Conservation (phyloP, 2,888 invertebrate genomes). For the Melinaea marsaeus region DNA sequence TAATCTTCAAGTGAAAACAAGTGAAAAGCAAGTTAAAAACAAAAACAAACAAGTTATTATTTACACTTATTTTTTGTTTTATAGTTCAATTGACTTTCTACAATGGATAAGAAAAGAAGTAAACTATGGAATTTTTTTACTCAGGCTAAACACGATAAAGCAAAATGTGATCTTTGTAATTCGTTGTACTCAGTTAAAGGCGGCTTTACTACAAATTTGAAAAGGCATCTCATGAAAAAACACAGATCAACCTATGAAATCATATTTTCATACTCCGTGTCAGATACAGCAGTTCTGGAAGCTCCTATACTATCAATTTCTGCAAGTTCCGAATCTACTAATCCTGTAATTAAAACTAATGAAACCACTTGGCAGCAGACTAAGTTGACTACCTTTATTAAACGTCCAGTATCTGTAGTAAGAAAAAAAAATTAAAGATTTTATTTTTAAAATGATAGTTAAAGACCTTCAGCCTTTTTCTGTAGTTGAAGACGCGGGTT, state of each 20-base stretch:
- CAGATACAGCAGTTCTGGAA: too few relatives aligned
- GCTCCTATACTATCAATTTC: too few relatives aligned
- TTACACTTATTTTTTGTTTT: too few relatives aligned
- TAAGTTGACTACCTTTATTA: slow-evolving; percentile 4
- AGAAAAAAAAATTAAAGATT: slow-evolving; percentile 32
- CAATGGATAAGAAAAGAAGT: slow-evolving; percentile 24
- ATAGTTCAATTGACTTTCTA: slow-evolving; percentile 5
- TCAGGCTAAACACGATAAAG: slow-evolving; percentile 28
- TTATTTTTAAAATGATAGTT: slow-evolving; percentile 33
- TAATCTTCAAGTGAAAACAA: too few relatives aligned
- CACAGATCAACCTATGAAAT: slow-evolving; percentile 16
- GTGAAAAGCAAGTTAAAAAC: too few relatives aligned
- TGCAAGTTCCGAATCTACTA: too few relatives aligned
- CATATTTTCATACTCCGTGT: too few relatives aligned
- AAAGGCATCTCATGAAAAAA: slow-evolving; percentile 28
- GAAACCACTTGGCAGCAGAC: too few relatives aligned
- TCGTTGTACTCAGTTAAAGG: slow-evolving; percentile 32
- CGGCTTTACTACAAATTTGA: slow-evolving; percentile 32
- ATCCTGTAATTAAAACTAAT: too few relatives aligned
- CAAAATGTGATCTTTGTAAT: slow-evolving; percentile 31
- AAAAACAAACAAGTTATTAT: too few relatives aligned
- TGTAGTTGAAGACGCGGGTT: slow-evolving; percentile 34
- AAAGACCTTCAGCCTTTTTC: slow-evolving; percentile 34
- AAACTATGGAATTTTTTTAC: slow-evolving; percentile 28
- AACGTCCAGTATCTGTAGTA: slow-evolving; percentile 26